phyloP scores from a whole-genome alignment of 2,113 vertebrate genomes.

The Datnioides undecimradiatus region DNA sequence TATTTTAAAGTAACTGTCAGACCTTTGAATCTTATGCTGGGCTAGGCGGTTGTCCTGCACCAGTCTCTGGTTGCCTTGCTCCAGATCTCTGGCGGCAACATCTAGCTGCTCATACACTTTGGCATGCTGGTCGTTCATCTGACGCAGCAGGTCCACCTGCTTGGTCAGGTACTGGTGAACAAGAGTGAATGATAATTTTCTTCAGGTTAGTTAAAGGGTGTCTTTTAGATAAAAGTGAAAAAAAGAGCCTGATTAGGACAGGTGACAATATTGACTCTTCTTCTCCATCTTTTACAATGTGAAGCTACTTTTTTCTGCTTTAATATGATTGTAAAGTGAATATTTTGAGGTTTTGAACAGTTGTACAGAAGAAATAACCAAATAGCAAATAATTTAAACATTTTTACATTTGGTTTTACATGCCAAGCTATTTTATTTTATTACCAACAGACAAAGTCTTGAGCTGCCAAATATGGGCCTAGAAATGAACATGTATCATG shows the following conservation, averaged over 20 bases:
- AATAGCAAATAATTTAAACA: too few relatives aligned
- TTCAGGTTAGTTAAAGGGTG: neutral
- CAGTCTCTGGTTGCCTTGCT: conserved; percentile 91
- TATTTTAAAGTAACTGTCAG: neutral
- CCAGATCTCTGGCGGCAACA: conserved; percentile 89
- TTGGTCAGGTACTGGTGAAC: conserved; percentile 91
- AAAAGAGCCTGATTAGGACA: neutral
- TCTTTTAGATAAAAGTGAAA: too few relatives aligned
- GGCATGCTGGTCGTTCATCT: conserved; percentile 96
- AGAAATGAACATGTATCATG: neutral
- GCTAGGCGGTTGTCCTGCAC: conserved; percentile 90
- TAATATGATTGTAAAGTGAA: neutral
- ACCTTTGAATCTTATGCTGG: conserved; percentile 93
- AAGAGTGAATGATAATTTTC: conserved; percentile 16
- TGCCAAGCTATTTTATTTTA: too few relatives aligned
- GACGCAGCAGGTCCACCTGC: conserved; percentile 92
- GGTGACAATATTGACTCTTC: neutral
- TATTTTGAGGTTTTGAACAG: neutral
- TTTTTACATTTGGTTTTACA: too few relatives aligned
- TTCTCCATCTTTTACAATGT: neutral
- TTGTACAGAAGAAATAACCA: too few relatives aligned
- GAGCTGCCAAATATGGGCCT: neutral
- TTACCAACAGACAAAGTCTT: too few relatives aligned
- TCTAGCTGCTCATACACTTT: conserved; percentile 97
- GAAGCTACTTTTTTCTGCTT: neutral